These are phyloP conservation scores for Gila robusta DNA, from an alignment of 2,797 vertebrate genomes.

Conservation along the genomic window DNA sequence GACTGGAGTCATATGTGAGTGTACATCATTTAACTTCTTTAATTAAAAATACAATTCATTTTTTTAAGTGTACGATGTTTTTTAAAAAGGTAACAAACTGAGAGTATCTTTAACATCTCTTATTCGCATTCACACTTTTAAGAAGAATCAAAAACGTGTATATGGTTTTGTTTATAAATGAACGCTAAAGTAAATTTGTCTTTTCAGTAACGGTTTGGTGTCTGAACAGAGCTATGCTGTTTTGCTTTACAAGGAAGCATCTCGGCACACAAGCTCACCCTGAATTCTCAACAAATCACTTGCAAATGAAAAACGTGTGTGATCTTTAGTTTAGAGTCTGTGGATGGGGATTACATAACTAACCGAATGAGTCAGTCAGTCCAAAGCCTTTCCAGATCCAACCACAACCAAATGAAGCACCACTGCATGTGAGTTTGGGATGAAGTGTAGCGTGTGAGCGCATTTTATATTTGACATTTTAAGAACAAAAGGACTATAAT, in stretches of 20 bases:
- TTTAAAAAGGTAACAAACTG: neutral
- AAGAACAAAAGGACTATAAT: constrained; percentile 12
- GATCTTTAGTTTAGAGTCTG: constrained; percentile 27
- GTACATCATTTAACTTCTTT: neutral
- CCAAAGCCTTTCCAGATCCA: constrained; percentile 45
- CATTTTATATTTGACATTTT: constrained; percentile 5
- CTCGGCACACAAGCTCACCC: neutral
- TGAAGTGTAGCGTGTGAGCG: neutral
- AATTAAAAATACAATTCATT: neutral
- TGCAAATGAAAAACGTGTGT: constrained; percentile 45
- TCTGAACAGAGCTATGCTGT: neutral
- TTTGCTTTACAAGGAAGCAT: neutral
- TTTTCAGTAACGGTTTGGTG: neutral
- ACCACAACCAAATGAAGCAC: constrained; percentile 52
- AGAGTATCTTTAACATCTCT: neutral
- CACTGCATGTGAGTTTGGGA: constrained; percentile 1
- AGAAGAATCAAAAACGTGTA: neutral
- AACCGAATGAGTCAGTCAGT: constrained; percentile 56
- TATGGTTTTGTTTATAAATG: neutral
- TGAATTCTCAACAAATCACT: constrained; percentile 29
- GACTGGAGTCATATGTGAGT: neutral
- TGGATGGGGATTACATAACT: constrained; percentile 55
- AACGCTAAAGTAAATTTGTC: neutral
- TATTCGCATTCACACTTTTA: neutral
- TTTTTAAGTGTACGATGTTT: neutral